Conservation (phyloP, 1,140 invertebrate species). For the Aleiodes sp. region DNA sequence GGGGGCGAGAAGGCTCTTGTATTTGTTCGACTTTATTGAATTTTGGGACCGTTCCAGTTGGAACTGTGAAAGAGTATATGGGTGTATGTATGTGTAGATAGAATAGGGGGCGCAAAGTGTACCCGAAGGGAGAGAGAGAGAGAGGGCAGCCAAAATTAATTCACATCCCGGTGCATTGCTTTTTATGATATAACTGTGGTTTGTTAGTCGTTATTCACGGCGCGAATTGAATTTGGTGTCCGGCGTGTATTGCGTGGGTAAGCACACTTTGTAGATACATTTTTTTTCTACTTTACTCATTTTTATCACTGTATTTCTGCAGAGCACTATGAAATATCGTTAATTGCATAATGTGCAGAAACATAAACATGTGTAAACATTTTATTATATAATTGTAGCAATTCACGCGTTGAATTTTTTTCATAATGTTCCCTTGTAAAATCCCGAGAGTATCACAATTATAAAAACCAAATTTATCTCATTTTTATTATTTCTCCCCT, state of each 20-base stretch:
- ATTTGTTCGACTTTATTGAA: slow-evolving; percentile 64
- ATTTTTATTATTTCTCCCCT: too few relatives aligned
- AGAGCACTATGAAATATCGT: too few relatives aligned
- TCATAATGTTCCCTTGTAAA: too few relatives aligned
- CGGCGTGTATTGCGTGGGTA: background rate
- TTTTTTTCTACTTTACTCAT: background rate
- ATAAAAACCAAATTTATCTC: too few relatives aligned
- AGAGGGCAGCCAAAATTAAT: slow-evolving; percentile 62
- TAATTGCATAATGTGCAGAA: too few relatives aligned
- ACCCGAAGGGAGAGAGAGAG: slow-evolving; percentile 32
- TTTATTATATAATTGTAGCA: too few relatives aligned
- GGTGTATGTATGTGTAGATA: slow-evolving; percentile 29
- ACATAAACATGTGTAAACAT: too few relatives aligned
- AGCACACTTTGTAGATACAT: too few relatives aligned
- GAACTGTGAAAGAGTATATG: slow-evolving; percentile 37
- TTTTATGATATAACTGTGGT: slow-evolving; percentile 67
- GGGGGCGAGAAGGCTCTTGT: slow-evolving; percentile 29
- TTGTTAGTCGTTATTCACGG: slow-evolving; percentile 67
- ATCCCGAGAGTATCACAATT: too few relatives aligned
- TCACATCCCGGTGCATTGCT: slow-evolving; percentile 64
- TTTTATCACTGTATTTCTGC: too few relatives aligned
- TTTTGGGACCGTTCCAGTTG: slow-evolving; percentile 63
- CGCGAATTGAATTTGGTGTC: slow-evolving; percentile 58
- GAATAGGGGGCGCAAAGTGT: background rate
- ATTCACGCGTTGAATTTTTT: too few relatives aligned